Conservation (phyloP, 53 echinoderm and acorn worm species). For the Echinometra lucunter region DNA sequence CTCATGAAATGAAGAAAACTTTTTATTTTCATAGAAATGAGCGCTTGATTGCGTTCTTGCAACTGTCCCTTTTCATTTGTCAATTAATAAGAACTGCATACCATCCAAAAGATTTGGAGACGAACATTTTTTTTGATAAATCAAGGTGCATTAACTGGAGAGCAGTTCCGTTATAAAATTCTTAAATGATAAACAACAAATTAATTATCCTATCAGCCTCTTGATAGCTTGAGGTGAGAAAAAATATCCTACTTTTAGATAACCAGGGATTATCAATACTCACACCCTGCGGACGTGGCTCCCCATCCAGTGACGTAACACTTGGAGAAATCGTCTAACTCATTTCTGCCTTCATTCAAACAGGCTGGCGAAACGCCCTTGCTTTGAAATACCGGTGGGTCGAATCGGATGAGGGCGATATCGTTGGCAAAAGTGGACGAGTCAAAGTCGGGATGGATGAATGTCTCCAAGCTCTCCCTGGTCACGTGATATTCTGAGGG, state of each 20-base stretch:
- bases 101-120: no score
- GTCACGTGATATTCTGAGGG: conserved; percentile 45
- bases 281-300: background rate
- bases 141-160: no score
- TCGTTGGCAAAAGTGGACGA: conserved; percentile 51
- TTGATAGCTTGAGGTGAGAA: no score
- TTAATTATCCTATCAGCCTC: no score
- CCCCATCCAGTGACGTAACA: conserved; percentile 61
- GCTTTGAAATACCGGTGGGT: background rate
- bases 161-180: no score
- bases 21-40: no score
- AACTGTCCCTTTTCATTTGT: no score
- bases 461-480: background rate
- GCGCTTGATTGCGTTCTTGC: no score
- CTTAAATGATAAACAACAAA: no score
- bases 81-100: no score
- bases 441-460: conserved; percentile 39
- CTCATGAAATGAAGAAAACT: no score
- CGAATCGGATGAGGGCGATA: conserved; percentile 51
- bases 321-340: conserved; percentile 19
- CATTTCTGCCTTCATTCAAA: conserved; percentile 38
- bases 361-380: conserved; percentile 13
- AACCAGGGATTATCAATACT: background rate
- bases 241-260: background rate
- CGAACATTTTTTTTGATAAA: no score